Evolutionary conservation across 2,113 vertebrate genomes (phyloP).

Genomic region (Rutilus rutilus): DNA sequence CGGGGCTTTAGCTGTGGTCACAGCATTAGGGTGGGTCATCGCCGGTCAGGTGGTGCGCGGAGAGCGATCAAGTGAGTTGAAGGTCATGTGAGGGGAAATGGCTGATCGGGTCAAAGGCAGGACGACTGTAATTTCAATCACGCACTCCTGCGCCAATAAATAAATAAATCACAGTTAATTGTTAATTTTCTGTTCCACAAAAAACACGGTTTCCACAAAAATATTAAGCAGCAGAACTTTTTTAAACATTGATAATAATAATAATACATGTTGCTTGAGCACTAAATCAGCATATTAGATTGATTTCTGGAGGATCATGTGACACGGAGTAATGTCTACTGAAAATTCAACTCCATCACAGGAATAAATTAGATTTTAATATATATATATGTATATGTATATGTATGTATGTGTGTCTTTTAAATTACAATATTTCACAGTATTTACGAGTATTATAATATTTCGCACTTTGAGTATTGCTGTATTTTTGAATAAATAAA

Average conservation of each 20-base stretch:
- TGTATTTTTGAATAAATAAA: not conserved
- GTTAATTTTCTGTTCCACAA: no score
- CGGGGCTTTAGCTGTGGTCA: slow-evolving; percentile 84
- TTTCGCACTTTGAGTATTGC: not conserved
- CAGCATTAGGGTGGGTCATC: slow-evolving; percentile 89
- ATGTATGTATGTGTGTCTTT: not conserved
- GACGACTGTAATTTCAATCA: no score
- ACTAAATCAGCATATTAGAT: not conserved
- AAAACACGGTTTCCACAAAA: not conserved
- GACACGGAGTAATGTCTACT: no score
- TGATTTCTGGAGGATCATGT: not conserved
- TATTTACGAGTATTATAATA: no score
- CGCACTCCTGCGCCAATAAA: no score
- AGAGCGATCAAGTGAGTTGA: slow-evolving; percentile 87
- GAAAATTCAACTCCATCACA: not conserved
- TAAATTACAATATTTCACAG: not conserved
- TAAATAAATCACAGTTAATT: no score
- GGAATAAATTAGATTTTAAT: not conserved
- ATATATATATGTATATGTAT: not conserved
- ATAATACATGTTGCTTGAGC: no score
- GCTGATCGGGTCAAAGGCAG: not conserved
- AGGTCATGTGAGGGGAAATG: not conserved
- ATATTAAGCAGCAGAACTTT: not conserved
- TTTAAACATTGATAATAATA: not conserved
- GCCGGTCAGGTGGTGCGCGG: slow-evolving; percentile 86